Conservation (phyloP, 1,140 invertebrate species). For the Marisa cornuarietis region DNA sequence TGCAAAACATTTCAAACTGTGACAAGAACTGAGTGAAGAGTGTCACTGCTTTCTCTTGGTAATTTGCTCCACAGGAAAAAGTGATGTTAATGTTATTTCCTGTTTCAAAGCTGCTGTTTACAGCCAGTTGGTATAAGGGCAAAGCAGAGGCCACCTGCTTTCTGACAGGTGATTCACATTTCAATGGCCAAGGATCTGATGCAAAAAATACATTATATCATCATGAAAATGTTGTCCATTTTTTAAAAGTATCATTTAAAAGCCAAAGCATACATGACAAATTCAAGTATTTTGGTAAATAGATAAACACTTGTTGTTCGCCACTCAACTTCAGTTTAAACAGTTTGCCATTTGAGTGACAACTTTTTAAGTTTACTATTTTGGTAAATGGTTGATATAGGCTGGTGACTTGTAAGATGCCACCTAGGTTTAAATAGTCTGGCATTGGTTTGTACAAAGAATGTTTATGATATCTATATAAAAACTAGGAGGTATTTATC, state of each 20-base stretch:
- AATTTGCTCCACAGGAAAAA: slow-evolving; percentile 9
- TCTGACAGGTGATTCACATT: slow-evolving; percentile 10
- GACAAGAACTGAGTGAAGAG: slow-evolving; percentile 5
- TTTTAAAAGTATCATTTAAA: too few relatives aligned
- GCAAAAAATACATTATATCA: neutral
- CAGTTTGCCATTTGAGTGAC: neutral
- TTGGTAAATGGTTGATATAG: neutral
- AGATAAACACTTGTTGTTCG: too few relatives aligned
- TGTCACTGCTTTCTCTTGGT: slow-evolving; percentile 5
- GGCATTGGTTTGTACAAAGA: neutral
- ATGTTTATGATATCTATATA: neutral
- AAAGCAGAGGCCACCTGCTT: slow-evolving; percentile 7
- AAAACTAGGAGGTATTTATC: neutral
- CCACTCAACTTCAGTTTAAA: too few relatives aligned
- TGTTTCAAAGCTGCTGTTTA: slow-evolving; percentile 11
- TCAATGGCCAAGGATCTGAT: slow-evolving; percentile 28
- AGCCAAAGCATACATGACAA: too few relatives aligned
- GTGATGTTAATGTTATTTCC: neutral
- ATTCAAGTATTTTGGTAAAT: too few relatives aligned
- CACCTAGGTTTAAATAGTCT: neutral
- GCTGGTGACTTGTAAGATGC: neutral
- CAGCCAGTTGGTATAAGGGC: slow-evolving; percentile 10
- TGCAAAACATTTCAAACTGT: slow-evolving; percentile 9
- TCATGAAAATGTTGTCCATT: too few relatives aligned
- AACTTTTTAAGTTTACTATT: neutral